Base-by-base conservation (phyloP, 2,797 vertebrate genomes). In the Phataginus tricuspis region DNA sequence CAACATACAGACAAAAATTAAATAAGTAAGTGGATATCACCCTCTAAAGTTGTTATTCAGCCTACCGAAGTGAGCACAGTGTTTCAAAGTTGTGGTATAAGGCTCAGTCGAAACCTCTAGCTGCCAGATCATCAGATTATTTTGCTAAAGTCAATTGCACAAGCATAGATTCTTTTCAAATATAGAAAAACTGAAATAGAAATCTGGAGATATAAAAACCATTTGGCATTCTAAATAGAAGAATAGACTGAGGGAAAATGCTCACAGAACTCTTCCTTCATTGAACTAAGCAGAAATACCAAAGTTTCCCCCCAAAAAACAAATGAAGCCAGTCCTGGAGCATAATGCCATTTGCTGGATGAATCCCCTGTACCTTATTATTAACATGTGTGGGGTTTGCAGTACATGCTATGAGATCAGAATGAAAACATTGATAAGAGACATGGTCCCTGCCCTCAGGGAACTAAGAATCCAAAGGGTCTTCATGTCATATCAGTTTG, bases 171-270 rank as follows among this genome's bases (percentile, higher is more conserved):
- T 86, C 45, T 95, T 96, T 77, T 91, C 83, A 88, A 90, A 96
- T 90, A 97, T 51, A 93, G 95, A 80, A 19, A 95, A 93, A 74
- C 75, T 96, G 84, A 95, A 96, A 94, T 94, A 96, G 91, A 90
- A 92, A 93, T 91, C 89, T 86, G 39, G 91, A 94, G 90, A 93
- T 79, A 64, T 57, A 79, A 84, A 66, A 91, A 69, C 75, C 77
- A 95, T 92, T 63, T 93, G 92, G 87, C 90, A 74, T 90, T 87
- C 94, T 91, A 97, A 95, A 69, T 68, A 90, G 51, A 61, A 68
- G 19, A 91, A 85, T 19, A 82, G 79, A 85, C 75, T n/a, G 37
- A 90, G 18, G 8, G 10, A 78, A 95, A 87, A 90, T 87, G 75
- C 61, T 94, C 95, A 94, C 69, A 51, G 57, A 90, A 69, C 39